Base-by-base conservation (phyloP, 35 echinoderm and acorn worm genomes). In the Apostichopus japonicus region DNA sequence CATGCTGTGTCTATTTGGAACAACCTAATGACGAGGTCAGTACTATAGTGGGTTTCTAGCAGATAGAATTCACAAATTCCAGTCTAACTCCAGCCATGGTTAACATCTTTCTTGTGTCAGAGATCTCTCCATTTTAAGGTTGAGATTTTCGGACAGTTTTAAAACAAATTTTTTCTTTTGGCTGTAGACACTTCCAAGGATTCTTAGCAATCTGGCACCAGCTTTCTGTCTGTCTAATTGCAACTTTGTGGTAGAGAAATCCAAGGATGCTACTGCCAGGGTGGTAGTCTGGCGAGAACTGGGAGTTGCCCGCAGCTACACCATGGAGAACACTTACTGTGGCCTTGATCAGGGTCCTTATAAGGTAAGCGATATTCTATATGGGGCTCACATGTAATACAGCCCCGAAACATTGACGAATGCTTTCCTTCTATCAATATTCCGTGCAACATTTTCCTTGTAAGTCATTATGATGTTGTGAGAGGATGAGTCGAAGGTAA, bases 251-350 rank as follows among this genome's bases (percentile, higher is more conserved):
- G 95, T 99, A 3, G 97, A 99, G 56, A 99, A 95, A 79, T 87
- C 70, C 54, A 99, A 99, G 57, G 97, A 99, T 44, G 92, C 95
- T 8, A 94, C 97, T 9, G 97, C 97, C 16, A 90, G 97, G 33
- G 97, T 99, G 4, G 97, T 99, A 6, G 97, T 99, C 15, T 99
- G 97, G 97, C 90, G 95, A n/a, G 97, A 99, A 90, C 91, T 99
- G 7, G 95, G 93, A 7, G 97, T 99, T 8, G 79, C 91, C 19
- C 71, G 97, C 2, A 96, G 95, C 82, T 99, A 99, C 65, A 99
- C 97, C 80, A 99, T 99, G 97, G 97, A 99, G 79, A 96, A 92
- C 59, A 99, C 97, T 23, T 99, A 96, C 95, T 99, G 95, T 90
- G 97, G 95, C 17, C 93, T 94, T 79, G 95, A 96, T 88, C 95